These are phyloP conservation scores for Acleris emargana DNA, from an alignment of 2,888 invertebrate genomes.

Conservation along the genomic window DNA sequence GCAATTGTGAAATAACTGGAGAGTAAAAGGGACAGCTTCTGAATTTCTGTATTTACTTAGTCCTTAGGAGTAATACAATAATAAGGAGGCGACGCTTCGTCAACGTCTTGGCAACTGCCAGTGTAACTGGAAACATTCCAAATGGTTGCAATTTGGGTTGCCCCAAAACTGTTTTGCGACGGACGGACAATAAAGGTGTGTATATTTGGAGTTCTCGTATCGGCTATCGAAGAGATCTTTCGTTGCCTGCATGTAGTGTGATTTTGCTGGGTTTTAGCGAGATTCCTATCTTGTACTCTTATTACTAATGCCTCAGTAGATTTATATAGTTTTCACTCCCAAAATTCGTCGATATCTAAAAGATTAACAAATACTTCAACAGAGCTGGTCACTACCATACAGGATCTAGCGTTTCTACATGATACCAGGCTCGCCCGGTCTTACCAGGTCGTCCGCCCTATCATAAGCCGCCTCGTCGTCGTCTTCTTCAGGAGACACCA, in stretches of 20 bases:
- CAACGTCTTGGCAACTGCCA: slow-evolving; percentile 8
- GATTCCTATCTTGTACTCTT: no score
- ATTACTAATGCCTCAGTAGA: no score
- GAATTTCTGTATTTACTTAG: no score
- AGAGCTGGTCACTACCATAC: not conserved
- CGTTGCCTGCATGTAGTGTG: no score
- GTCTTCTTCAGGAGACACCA: slow-evolving; percentile 69
- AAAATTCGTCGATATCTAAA: not conserved
- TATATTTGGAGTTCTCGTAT: not conserved
- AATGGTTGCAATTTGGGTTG: slow-evolving; percentile 16
- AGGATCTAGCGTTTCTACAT: not conserved
- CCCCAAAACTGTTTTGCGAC: slow-evolving; percentile 6
- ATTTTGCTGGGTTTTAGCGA: no score
- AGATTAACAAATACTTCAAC: not conserved
- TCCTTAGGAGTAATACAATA: no score
- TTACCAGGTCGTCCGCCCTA: slow-evolving; percentile 90
- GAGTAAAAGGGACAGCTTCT: no score
- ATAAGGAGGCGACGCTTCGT: not conserved
- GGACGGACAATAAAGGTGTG: not conserved
- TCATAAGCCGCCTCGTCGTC: slow-evolving; percentile 86
- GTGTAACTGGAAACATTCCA: slow-evolving; percentile 26
- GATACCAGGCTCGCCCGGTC: slow-evolving; percentile 38
- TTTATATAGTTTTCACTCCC: not conserved
- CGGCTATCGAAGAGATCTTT: not conserved
- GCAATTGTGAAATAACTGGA: no score